Conservation (phyloP, 2,113 vertebrate genomes). For the Oxyura jamaicensis region DNA sequence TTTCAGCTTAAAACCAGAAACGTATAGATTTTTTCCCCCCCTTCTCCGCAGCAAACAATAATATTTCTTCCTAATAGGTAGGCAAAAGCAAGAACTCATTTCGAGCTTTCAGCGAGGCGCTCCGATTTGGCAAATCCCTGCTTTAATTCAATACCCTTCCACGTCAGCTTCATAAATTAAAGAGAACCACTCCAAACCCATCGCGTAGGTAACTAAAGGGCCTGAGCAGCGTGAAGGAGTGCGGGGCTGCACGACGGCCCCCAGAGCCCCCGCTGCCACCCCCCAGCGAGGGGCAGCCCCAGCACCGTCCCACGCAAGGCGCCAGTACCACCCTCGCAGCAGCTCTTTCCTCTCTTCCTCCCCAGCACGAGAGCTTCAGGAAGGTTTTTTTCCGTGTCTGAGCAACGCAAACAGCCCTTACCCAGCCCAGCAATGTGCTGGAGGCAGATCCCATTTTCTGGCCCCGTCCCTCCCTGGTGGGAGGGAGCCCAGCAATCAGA, state of each 20-base stretch:
- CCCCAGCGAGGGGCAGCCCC: background rate
- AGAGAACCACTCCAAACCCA: background rate
- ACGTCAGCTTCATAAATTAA: background rate
- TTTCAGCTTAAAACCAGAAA: background rate
- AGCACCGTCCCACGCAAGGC: fast-evolving
- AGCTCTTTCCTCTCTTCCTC: background rate
- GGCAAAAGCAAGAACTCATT: background rate
- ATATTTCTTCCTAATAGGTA: background rate
- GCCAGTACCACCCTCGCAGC: fast-evolving
- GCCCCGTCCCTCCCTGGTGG: background rate
- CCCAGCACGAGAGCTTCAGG: fast-evolving
- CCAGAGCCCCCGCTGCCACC: background rate
- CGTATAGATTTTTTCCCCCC: background rate
- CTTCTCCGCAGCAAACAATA: background rate
- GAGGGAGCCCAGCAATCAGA: background rate
- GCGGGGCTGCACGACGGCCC: background rate
- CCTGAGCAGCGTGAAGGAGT: background rate
- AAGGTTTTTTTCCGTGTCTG: background rate
- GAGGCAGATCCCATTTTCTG: background rate
- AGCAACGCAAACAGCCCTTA: background rate
- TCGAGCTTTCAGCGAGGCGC: background rate
- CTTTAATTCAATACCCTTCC: background rate
- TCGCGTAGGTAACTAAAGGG: background rate
- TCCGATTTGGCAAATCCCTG: background rate
- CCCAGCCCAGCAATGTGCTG: background rate